Evolutionary conservation across 2,888 invertebrate species (phyloP), one percentile per base, ranked within the genome.

Genomic region (Papilio gigon): DNA sequence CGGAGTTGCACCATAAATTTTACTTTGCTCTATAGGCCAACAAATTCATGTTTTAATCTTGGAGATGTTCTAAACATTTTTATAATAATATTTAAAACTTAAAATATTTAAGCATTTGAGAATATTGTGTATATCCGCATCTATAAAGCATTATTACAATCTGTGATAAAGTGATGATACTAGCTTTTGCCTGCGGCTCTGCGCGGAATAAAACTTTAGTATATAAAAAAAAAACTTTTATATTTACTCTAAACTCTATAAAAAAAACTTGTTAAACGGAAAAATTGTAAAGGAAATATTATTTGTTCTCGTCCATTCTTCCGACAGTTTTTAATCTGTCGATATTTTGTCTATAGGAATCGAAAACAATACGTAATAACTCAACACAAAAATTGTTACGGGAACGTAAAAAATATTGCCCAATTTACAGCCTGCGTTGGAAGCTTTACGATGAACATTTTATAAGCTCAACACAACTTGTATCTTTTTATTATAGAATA

Each of bases 61-160:
- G 68, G 69, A n/a, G n/a, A n/a, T n/a, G n/a, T n/a, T n/a, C n/a
- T n/a, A n/a, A n/a, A n/a, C n/a, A n/a, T n/a, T n/a, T n/a, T n/a
- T 71, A 71, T 70, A 72, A 74, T 71, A 72, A 71, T 72, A 72
- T 73, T 70, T 70, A 69, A 33, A 17, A n/a, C n/a, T n/a, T n/a
- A n/a, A n/a, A n/a, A n/a, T n/a, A n/a, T n/a, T n/a, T n/a, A n/a
- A n/a, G n/a, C n/a, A n/a, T n/a, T n/a, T n/a, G n/a, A n/a, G n/a
- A n/a, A n/a, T n/a, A n/a, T n/a, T n/a, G n/a, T n/a, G n/a, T n/a
- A n/a, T n/a, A n/a, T n/a, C n/a, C n/a, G n/a, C n/a, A n/a, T n/a
- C n/a, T n/a, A n/a, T n/a, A n/a, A n/a, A n/a, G n/a, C n/a, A n/a
- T n/a, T n/a, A n/a, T n/a, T n/a, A n/a, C n/a, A n/a, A n/a, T n/a